These are phyloP conservation scores for Andrena dorsata DNA, from an alignment of 2,888 invertebrate genomes.

Conservation along the genomic window DNA sequence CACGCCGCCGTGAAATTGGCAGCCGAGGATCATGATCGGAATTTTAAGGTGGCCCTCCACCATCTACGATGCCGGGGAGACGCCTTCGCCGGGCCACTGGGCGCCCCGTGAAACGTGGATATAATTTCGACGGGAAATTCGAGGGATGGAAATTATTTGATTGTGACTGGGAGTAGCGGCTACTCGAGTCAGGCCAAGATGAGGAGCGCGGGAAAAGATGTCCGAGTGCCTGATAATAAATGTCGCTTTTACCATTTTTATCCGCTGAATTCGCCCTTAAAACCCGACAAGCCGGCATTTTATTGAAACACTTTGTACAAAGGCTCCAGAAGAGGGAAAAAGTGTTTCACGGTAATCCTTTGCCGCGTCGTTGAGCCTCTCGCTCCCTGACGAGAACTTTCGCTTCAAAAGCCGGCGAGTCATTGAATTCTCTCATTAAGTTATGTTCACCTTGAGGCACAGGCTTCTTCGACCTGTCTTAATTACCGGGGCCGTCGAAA, in stretches of 20 bases:
- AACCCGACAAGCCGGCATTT: background rate
- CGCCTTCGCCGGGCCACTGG: background rate
- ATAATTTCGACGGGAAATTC: background rate
- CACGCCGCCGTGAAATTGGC: conserved; percentile 13
- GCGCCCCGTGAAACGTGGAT: background rate
- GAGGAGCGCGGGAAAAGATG: background rate
- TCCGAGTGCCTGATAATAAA: background rate
- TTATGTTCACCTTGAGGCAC: conserved; percentile 43
- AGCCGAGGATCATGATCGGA: background rate
- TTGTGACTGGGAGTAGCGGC: no score
- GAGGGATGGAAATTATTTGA: background rate
- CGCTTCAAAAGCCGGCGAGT: conserved; percentile 50
- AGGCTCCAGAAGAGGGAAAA: conserved; percentile 13
- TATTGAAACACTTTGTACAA: background rate
- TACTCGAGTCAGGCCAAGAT: no score
- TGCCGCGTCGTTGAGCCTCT: conserved; percentile 44
- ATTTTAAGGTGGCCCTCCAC: conserved; percentile 1
- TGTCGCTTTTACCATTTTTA: background rate
- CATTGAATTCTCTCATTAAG: conserved; percentile 61
- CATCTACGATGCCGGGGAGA: background rate
- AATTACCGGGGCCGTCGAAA: conserved; percentile 50
- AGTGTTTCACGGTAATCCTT: conserved; percentile 44
- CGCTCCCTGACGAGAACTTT: conserved; percentile 28
- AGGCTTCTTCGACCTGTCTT: conserved; percentile 49
- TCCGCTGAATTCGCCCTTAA: background rate